phyloP scores from a whole-genome alignment of 2,797 vertebrate species.

The Heteromormyrus szaboi region DNA sequence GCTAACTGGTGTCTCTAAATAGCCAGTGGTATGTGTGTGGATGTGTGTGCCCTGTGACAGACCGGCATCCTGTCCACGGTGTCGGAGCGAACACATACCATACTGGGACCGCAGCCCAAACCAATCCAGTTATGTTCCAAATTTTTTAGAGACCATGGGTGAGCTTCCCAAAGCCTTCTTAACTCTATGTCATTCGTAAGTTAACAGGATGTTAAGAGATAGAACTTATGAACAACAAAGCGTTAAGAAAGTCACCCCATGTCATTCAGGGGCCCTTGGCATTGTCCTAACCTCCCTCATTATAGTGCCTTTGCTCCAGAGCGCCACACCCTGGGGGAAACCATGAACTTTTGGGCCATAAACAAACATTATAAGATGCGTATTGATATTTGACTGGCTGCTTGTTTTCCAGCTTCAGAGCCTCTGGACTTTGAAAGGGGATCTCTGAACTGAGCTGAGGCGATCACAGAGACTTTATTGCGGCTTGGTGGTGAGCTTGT shows the following conservation, averaged over 20 bases:
- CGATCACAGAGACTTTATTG: background rate
- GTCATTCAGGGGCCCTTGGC: background rate
- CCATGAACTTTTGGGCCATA: background rate
- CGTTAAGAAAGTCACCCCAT: too few species aligned
- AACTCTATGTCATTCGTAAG: too few species aligned
- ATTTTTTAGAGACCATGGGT: background rate
- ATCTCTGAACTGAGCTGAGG: background rate
- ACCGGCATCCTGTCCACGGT: background rate
- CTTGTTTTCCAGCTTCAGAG: background rate
- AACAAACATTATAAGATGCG: background rate
- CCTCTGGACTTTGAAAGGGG: background rate
- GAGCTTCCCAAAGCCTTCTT: too few species aligned
- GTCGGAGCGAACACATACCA: background rate
- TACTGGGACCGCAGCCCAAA: background rate
- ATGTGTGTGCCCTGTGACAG: background rate
- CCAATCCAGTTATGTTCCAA: background rate
- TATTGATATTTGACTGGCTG: background rate
- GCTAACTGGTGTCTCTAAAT: background rate
- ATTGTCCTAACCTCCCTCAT: background rate
- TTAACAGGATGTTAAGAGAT: too few species aligned
- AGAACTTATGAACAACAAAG: too few species aligned
- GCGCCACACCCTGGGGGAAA: background rate
- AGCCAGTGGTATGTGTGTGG: background rate
- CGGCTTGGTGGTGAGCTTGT: background rate
- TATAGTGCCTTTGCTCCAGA: background rate